Evolutionary conservation across 2,113 vertebrate genomes (phyloP), one percentile per base, ranked within the genome.

Genomic region (Numida meleagris): DNA sequence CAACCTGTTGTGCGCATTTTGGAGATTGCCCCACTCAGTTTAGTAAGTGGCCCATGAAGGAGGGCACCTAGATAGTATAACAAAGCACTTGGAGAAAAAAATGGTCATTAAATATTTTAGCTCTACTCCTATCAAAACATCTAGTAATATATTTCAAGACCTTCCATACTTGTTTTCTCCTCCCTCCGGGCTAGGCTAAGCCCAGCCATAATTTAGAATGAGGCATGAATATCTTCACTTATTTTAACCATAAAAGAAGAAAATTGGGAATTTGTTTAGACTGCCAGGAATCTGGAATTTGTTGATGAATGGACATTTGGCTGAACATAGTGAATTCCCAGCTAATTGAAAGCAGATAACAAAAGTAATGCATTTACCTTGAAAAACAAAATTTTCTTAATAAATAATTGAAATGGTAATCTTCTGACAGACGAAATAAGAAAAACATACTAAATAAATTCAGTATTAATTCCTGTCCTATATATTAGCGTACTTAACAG

Each of bases 341-440:
- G 94, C 96, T 98, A 98, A 98, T 98, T 98, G 98, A 98, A 98
- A 98, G 97, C 98, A 98, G 98, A 98, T 97, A 98, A 97, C 91
- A 86, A 96, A 97, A 98, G 94, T 97, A 97, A 97, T 97, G 94
- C 96, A 96, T 96, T 97, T 92, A 98, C 97, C 97, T 98, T 98
- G 96, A 96, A 98, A 98, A 98, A 98, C 92, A 97, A 96, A 94
- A 96, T 90, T 97, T 97, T 97, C 90, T 82, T 97, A 97, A 98
- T 98, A 98, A 98, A 98, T 98, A 97, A 97, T 96, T 97, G 94
- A 82, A 97, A 97, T 88, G 84, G 87, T 93, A 96, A 94, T 97
- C 90, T 96, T 97, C 94, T 96, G 97, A 97, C 96, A 97, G 91
- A 98, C 73, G 92, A 97, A 96, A 94, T 96, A 94, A 92, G 77